These are phyloP conservation scores for Cryptocheilus praepositus DNA, from an alignment of 2,888 invertebrate species.

Conservation along the genomic window DNA sequence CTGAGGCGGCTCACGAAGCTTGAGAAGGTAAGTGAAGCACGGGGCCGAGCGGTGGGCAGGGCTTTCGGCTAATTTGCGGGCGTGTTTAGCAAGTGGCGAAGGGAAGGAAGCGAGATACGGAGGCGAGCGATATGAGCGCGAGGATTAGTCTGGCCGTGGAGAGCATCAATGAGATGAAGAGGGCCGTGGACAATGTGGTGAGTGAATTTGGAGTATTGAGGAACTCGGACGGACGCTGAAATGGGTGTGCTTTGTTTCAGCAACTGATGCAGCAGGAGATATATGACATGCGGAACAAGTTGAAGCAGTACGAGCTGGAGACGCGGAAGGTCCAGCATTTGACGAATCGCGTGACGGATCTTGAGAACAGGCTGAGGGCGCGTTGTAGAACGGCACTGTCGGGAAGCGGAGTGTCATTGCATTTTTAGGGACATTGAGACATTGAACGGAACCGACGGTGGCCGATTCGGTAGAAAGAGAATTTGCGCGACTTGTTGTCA, in stretches of 20 bases:
- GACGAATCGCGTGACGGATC: slow-evolving; percentile 63
- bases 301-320: slow-evolving; percentile 67
- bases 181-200: slow-evolving; percentile 68
- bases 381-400: slow-evolving; percentile 57
- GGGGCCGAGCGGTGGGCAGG: not conserved
- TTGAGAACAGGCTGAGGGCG: slow-evolving; percentile 65
- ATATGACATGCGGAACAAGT: slow-evolving; percentile 66
- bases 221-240: not conserved
- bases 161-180: slow-evolving; percentile 67
- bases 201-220: slow-evolving; percentile 20
- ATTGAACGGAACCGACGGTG: not conserved
- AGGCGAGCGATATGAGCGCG: slow-evolving; percentile 63
- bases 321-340: slow-evolving; percentile 67
- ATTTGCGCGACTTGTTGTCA: slow-evolving; percentile 28
- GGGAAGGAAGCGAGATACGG: slow-evolving; percentile 64
- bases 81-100: slow-evolving; percentile 65
- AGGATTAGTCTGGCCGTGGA: slow-evolving; percentile 67
- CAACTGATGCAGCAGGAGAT: slow-evolving; percentile 66
- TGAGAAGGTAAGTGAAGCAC: slow-evolving; percentile 62
- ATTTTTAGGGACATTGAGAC: slow-evolving; percentile 28
- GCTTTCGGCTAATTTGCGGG: not conserved
- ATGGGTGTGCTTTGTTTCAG: slow-evolving; percentile 44
- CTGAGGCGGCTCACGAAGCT: slow-evolving; percentile 68
- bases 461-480: not conserved
- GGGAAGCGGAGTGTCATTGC: slow-evolving; percentile 32